Evolutionary conservation across 1,140 invertebrate genomes (phyloP).

Genomic region (Andrena cerasifolii): DNA sequence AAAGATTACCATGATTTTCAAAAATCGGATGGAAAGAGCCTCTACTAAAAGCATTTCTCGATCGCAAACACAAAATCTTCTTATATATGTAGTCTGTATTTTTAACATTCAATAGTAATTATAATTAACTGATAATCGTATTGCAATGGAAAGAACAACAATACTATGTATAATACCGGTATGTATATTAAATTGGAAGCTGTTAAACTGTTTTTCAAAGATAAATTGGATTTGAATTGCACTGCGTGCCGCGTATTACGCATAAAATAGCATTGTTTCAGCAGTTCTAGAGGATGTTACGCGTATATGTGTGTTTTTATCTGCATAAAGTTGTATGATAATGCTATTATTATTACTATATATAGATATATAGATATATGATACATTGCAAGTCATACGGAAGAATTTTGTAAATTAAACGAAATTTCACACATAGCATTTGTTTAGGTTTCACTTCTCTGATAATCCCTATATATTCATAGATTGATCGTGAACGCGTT

Average conservation of each 20-base stretch:
- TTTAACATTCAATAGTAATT: slow-evolving; percentile 42
- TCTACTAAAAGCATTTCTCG: slow-evolving; percentile 13
- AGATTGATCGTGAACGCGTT: slow-evolving; percentile 17
- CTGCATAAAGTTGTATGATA: slow-evolving; percentile 76
- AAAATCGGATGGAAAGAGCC: neutral
- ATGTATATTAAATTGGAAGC: slow-evolving; percentile 44
- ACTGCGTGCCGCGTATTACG: slow-evolving; percentile 54
- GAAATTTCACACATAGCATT: slow-evolving; percentile 56
- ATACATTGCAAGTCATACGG: slow-evolving; percentile 65
- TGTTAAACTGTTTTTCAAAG: slow-evolving; percentile 41
- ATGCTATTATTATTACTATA: slow-evolving; percentile 71
- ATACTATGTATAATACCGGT: slow-evolving; percentile 11
- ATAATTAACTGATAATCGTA: slow-evolving; percentile 52
- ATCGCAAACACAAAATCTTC: slow-evolving; percentile 24
- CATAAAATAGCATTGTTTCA: slow-evolving; percentile 77
- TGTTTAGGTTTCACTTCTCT: slow-evolving; percentile 57
- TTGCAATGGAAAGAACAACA: slow-evolving; percentile 14
- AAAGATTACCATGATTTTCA: slow-evolving; percentile 25
- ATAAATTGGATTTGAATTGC: slow-evolving; percentile 16
- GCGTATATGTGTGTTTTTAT: slow-evolving; percentile 80
- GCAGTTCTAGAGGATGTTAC: slow-evolving; percentile 76
- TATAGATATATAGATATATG: slow-evolving; percentile 58
- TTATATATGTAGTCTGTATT: slow-evolving; percentile 27
- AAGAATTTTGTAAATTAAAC: slow-evolving; percentile 74
- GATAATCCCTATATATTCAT: slow-evolving; percentile 37